Evolutionary conservation across 2,888 invertebrate genomes (phyloP).

Genomic region (Arge pagana): DNA sequence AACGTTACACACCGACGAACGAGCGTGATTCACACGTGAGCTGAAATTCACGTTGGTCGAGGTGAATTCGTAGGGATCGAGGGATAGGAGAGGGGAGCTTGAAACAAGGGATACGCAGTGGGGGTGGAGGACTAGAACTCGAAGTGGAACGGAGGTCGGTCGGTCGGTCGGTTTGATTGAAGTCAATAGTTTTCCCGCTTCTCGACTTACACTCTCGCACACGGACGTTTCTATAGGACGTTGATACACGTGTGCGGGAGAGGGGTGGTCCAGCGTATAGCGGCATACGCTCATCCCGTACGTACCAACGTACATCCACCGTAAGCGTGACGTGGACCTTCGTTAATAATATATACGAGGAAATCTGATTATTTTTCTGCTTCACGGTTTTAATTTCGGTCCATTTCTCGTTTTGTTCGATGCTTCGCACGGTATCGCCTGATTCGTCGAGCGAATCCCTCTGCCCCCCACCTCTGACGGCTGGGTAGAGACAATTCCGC

Average conservation of each 20-base stretch:
- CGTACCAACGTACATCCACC: conserved; percentile 31
- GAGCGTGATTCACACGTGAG: conserved; percentile 34
- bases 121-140: conserved; percentile 9
- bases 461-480: neutral
- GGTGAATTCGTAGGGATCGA: conserved; percentile 30
- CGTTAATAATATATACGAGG: conserved; percentile 55
- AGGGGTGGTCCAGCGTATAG: neutral
- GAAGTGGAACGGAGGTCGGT: conserved; percentile 23
- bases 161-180: conserved; percentile 43
- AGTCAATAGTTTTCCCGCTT: conserved; percentile 49
- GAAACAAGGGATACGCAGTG: conserved; percentile 11
- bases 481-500: no score
- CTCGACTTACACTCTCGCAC: conserved; percentile 17
- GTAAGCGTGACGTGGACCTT: conserved; percentile 28
- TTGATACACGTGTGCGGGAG: neutral
- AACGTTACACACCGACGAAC: conserved; percentile 9
- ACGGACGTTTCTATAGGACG: no score
- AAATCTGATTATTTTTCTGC: conserved; percentile 57
- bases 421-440: conserved; percentile 36
- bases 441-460: neutral
- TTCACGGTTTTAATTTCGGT: conserved; percentile 51
- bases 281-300: conserved; percentile 25
- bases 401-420: conserved; percentile 27
- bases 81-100: conserved; percentile 15
- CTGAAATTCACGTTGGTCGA: conserved; percentile 33